Evolutionary conservation across 2,888 invertebrate species (phyloP).

Genomic region (Aleiodes testaceus): DNA sequence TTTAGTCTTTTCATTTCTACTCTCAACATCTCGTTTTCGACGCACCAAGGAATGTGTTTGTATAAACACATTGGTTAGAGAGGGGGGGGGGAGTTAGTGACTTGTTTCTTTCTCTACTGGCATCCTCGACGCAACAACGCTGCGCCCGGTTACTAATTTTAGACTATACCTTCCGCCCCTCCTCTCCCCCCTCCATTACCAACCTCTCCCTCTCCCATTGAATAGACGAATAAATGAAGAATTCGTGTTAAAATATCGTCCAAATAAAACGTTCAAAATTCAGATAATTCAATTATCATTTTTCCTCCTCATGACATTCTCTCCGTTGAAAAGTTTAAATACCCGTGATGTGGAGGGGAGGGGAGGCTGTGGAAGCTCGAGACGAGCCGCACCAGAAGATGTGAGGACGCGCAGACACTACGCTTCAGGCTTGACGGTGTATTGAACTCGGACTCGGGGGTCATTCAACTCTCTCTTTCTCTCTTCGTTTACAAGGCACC

Average conservation of each 20-base stretch:
- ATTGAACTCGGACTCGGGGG: conserved; percentile 70
- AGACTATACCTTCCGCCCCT: conserved; percentile 3
- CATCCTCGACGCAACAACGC: conserved; percentile 3
- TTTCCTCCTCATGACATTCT: too few species aligned
- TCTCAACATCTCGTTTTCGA: conserved; percentile 3
- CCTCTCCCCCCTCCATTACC: neutral
- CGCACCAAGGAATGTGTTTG: conserved; percentile 13
- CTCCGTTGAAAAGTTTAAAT: conserved; percentile 19
- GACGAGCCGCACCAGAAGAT: conserved; percentile 32
- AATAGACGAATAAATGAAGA: too few species aligned
- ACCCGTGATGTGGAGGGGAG: conserved; percentile 39
- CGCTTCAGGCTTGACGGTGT: conserved; percentile 57
- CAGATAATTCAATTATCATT: too few species aligned
- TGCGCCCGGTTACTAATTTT: conserved; percentile 29
- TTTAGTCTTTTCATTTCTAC: neutral
- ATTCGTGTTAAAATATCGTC: too few species aligned
- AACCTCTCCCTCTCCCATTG: too few species aligned
- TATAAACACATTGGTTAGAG: neutral
- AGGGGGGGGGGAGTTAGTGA: conserved; percentile 22
- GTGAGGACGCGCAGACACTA: conserved; percentile 39
- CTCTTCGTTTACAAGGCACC: conserved; percentile 39
- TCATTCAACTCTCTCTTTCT: conserved; percentile 63
- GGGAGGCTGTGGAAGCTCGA: conserved; percentile 63
- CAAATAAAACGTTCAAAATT: too few species aligned
- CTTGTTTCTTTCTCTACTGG: conserved; percentile 17